phyloP scores from a whole-genome alignment of 2,888 invertebrate genomes.

The Liopterus haemorrhoidalis region DNA sequence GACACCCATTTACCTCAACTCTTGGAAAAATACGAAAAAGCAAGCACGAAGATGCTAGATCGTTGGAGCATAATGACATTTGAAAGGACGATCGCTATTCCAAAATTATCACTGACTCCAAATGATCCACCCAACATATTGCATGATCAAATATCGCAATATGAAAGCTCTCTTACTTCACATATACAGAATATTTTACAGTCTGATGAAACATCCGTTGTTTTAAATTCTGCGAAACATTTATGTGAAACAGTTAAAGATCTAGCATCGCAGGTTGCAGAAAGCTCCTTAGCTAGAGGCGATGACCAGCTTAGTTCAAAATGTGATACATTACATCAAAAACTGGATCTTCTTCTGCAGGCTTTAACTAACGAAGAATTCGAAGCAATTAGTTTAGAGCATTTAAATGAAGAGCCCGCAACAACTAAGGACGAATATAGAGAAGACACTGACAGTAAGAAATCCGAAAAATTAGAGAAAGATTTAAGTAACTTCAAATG shows the following conservation, averaged over 20 bases:
- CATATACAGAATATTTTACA: slow-evolving; percentile 83
- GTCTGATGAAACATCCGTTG: slow-evolving; percentile 66
- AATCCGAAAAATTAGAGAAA: slow-evolving; percentile 44
- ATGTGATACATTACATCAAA: slow-evolving; percentile 69
- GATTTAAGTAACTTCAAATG: slow-evolving; percentile 46
- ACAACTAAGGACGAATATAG: slow-evolving; percentile 38
- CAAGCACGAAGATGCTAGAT: slow-evolving; percentile 96
- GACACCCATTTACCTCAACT: slow-evolving; percentile 88
- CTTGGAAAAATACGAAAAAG: slow-evolving; percentile 89
- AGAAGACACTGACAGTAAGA: slow-evolving; percentile 43
- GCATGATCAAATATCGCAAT: slow-evolving; percentile 59
- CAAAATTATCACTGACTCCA: slow-evolving; percentile 49
- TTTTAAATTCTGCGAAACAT: slow-evolving; percentile 66
- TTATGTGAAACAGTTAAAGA: slow-evolving; percentile 75
- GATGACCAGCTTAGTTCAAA: slow-evolving; percentile 59
- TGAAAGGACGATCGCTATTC: slow-evolving; percentile 65
- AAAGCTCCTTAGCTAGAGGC: slow-evolving; percentile 52
- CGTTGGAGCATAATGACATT: slow-evolving; percentile 97
- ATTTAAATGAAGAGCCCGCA: slow-evolving; percentile 35
- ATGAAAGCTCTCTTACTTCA: slow-evolving; percentile 69
- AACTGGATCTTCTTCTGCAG: slow-evolving; percentile 66
- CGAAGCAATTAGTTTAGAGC: slow-evolving; percentile 42
- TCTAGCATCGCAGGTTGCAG: slow-evolving; percentile 58
- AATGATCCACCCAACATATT: slow-evolving; percentile 45
- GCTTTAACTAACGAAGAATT: slow-evolving; percentile 65